These are phyloP conservation scores for Xestia rhomboidea DNA, from an alignment of 2,888 invertebrate genomes.

Conservation along the genomic window DNA sequence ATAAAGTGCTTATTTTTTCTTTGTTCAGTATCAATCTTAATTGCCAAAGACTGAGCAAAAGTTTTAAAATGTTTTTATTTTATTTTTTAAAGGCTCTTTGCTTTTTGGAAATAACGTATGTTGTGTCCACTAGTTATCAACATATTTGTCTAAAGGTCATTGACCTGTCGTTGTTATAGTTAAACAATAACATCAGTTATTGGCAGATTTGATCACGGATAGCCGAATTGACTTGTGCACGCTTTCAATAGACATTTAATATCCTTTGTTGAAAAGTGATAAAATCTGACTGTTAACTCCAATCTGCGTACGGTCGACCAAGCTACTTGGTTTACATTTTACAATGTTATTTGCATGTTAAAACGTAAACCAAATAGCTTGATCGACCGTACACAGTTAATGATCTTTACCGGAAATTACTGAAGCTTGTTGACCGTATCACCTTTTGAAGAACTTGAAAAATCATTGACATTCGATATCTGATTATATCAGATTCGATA, in stretches of 20 bases:
- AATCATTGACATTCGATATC: neutral
- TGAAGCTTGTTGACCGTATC: neutral
- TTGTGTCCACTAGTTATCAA: neutral
- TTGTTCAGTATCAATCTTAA: neutral
- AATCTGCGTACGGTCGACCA: no score
- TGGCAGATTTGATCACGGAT: conserved; percentile 3
- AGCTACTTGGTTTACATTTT: no score
- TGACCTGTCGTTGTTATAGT: neutral
- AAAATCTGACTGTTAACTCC: neutral
- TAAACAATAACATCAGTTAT: conserved; percentile 5
- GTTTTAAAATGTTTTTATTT: neutral
- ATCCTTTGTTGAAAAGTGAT: conserved; percentile 9
- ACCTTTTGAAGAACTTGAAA: conserved; percentile 14
- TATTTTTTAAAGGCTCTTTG: neutral
- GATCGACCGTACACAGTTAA: neutral
- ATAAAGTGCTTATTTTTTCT: neutral
- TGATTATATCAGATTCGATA: conserved; percentile 3
- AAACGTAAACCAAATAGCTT: no score
- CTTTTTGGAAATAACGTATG: neutral
- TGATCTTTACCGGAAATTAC: neutral
- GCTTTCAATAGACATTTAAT: neutral
- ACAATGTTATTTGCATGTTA: no score
- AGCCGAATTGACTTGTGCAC: neutral
- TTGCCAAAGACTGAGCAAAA: neutral
- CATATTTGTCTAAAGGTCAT: neutral